Conservation (phyloP, 1,140 invertebrate species). For the Drosophila albomicans region DNA sequence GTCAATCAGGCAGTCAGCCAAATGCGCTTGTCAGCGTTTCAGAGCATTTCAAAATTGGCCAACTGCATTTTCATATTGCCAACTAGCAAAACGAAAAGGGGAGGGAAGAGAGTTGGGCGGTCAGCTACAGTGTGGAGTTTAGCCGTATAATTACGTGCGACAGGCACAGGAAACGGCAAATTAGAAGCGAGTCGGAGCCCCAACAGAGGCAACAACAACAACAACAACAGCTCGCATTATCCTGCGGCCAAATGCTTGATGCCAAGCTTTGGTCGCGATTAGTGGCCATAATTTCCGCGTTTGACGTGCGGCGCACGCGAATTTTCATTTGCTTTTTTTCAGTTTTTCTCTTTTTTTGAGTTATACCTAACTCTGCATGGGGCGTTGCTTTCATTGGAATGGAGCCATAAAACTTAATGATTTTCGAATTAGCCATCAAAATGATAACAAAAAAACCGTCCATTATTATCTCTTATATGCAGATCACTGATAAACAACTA, state of each 20-base stretch:
- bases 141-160: conserved; percentile 64
- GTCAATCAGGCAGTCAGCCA: conserved; percentile 35
- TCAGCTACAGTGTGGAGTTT: conserved; percentile 1
- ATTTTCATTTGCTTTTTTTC: conserved; percentile 7
- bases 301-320: conserved; percentile 59
- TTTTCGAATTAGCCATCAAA: conserved; percentile 63
- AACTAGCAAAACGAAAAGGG: not conserved
- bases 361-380: not conserved
- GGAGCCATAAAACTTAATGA: conserved; percentile 72
- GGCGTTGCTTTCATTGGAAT: conserved; percentile 58
- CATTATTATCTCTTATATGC: conserved; percentile 48
- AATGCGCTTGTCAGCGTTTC: conserved; percentile 59
- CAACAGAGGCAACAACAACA: not conserved
- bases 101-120: not conserved
- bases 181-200: conserved; percentile 52
- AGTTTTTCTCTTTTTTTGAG: no score
- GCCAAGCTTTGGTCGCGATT: conserved; percentile 50
- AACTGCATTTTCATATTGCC: conserved; percentile 45
- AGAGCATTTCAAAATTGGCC: conserved; percentile 59
- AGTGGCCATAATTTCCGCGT: conserved; percentile 63
- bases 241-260: conserved; percentile 57
- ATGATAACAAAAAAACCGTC: conserved; percentile 48
- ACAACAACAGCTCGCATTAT: conserved; percentile 57
- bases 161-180: conserved; percentile 74
- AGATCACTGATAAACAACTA: conserved; percentile 33